Percentiles rank a stretch among this genome's conserved stretches.
These are phyloP conservation scores for Phrynosoma platyrhinos DNA, from an alignment of 2,113 vertebrate genomes.

Conservation along the genomic window DNA sequence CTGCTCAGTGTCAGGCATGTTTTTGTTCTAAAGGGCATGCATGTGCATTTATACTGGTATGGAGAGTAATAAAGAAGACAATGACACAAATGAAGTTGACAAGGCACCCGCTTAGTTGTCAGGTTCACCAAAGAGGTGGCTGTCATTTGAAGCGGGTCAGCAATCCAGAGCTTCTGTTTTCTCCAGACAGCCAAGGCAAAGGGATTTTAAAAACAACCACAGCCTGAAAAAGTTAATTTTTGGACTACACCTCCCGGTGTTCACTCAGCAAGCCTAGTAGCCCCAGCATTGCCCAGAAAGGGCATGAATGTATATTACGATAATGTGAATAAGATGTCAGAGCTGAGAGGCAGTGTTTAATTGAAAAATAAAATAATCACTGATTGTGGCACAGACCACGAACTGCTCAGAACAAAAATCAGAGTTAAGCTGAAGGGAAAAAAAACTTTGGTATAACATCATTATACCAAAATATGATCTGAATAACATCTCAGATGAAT, in stretches of 20 bases:
- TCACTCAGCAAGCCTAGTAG: not conserved
- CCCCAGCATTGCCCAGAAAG: too few relatives aligned
- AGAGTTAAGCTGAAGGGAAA: too few relatives aligned
- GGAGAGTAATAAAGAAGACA: not conserved
- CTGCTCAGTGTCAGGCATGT: not conserved
- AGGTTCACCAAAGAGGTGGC: not conserved
- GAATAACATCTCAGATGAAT: too few relatives aligned
- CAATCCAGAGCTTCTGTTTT: not conserved
- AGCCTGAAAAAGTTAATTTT: not conserved
- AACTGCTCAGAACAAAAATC: too few relatives aligned
- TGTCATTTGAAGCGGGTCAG: not conserved
- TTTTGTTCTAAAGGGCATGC: too few relatives aligned
- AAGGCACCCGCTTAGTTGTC: not conserved
- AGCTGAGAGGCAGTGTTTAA: not conserved
- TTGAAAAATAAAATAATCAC: not conserved
- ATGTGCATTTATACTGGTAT: not conserved
- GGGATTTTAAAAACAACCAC: not conserved
- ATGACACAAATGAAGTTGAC: not conserved
- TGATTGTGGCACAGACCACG: too few relatives aligned
- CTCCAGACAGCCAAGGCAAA: not conserved
- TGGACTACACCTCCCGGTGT: too few relatives aligned
- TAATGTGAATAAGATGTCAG: not conserved
- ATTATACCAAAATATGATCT: too few relatives aligned
- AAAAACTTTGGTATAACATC: too few relatives aligned
- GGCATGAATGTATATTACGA: not conserved